Evolutionary conservation across 2,797 vertebrate genomes (phyloP), one percentile per base, ranked within the genome.

Genomic region (Aulostomus chinensis): DNA sequence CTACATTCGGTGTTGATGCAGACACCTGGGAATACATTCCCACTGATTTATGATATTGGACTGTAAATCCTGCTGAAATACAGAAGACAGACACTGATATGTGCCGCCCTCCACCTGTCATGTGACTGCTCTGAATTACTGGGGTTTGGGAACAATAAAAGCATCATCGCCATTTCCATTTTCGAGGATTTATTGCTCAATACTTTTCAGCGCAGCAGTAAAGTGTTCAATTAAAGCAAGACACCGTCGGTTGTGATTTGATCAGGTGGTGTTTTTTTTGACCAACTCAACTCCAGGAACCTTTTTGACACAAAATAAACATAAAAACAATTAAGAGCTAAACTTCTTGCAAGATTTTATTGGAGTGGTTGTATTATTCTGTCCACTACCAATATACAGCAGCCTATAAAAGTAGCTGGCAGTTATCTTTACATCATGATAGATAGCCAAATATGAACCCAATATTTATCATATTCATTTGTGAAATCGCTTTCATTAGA

Each of bases 91-190:
- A 73, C 45, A 49, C 37, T 46, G 58, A 53, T 70, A 61, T 62
- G 47, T 55, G 68, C 57, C 52, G 50, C 61, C 48, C 68, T 70
- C 61, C 49, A 67, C 54, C 65, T 58, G 66, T 68, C 64, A 68
- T 62, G 61, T 73, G 69, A 59, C 57, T 35, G 25, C 51, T 31
- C 35, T 50, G 41, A 59, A 66, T 81, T 78, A 81, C 41, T 30
- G 51, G 18, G 60, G 43, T 11, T 33, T 31, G 32, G 67, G 40
- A 24, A 50, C 63, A 70, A 76, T 79, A 75, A 78, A 82, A 71
- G 51, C 73, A 73, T 78, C 78, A 69, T 73, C 38, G 41, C 47
- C 42, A 26, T 56, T 76, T 72, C 40, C 43, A 33, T 63, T 68
- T 66, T 32, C 42, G 38, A 59, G 68, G 64, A 84, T 78, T 71